Evolutionary conservation across 2,113 vertebrate species (phyloP).

Genomic region (Nothocercus nigrocapillus): DNA sequence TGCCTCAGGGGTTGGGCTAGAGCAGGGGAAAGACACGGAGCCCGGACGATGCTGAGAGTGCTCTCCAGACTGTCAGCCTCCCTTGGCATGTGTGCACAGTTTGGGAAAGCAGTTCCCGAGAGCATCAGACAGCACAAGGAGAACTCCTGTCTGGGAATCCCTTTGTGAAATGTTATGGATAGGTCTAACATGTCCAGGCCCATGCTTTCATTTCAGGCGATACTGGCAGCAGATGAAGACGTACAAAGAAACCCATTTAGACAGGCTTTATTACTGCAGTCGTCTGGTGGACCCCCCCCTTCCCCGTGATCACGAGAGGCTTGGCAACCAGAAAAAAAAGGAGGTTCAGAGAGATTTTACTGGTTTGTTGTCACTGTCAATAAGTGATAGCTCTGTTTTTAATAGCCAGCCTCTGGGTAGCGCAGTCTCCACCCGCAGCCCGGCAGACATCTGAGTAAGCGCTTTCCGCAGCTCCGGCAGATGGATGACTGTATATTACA

Average conservation of each 20-base stretch:
- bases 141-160: background rate
- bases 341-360: slow-evolving; percentile 39
- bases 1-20: background rate
- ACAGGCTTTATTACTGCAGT: background rate
- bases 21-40: background rate
- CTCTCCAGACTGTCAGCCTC: background rate
- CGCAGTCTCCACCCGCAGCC: background rate
- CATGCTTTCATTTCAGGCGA: background rate
- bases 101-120: background rate
- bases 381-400: slow-evolving; percentile 43
- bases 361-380: slow-evolving; percentile 52
- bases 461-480: background rate
- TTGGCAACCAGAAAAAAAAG: slow-evolving; percentile 36
- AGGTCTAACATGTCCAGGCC: background rate
- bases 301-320: background rate
- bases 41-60: background rate
- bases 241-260: slow-evolving; percentile 17
- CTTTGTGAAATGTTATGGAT: background rate
- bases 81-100: fast-evolving
- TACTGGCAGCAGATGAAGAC: background rate
- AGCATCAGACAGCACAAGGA: background rate
- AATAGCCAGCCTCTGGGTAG: slow-evolving; percentile 4
- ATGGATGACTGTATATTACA: background rate
- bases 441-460: background rate
- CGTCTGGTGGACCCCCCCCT: background rate